Conservation (phyloP, 2,888 invertebrate species). For the Matsumyia berberina region DNA sequence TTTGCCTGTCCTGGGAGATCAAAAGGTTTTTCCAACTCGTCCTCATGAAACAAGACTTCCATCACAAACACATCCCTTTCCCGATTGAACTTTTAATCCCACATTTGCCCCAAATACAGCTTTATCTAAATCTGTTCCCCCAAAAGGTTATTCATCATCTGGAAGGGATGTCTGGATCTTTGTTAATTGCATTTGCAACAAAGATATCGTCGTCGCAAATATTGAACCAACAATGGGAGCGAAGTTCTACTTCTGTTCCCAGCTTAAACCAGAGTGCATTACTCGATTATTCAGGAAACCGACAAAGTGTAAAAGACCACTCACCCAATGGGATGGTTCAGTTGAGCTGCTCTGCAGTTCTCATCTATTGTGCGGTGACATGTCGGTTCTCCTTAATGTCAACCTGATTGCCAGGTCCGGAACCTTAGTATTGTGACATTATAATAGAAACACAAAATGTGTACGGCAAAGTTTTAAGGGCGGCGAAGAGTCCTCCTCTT, state of each 20-base stretch:
- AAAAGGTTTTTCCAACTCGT: too few species aligned
- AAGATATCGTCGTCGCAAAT: background rate
- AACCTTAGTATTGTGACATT: background rate
- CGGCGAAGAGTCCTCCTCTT: constrained; percentile 23
- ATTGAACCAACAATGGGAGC: constrained; percentile 1
- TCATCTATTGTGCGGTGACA: constrained; percentile 58
- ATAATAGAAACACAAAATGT: background rate
- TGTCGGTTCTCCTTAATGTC: constrained; percentile 64
- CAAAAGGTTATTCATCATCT: constrained; percentile 60
- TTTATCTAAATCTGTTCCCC: constrained; percentile 6
- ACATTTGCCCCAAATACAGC: background rate
- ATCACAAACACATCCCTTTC: too few species aligned
- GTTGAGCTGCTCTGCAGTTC: constrained; percentile 25
- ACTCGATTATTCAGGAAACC: constrained; percentile 43
- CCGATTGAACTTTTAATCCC: background rate
- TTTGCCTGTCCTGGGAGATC: too few species aligned
- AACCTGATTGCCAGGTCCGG: constrained; percentile 44
- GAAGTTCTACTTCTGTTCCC: constrained; percentile 11
- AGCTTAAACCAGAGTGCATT: constrained; percentile 19
- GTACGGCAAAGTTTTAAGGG: constrained; percentile 3
- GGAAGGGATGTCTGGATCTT: constrained; percentile 34
- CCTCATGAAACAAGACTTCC: too few species aligned
- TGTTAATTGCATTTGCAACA: constrained; percentile 69
- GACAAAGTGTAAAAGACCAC: constrained; percentile 52
- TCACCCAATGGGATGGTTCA: constrained; percentile 39